Evolutionary conservation across 1,140 invertebrate genomes (phyloP), one percentile per base, ranked within the genome.

Genomic region (Elymnias hypermnestra): DNA sequence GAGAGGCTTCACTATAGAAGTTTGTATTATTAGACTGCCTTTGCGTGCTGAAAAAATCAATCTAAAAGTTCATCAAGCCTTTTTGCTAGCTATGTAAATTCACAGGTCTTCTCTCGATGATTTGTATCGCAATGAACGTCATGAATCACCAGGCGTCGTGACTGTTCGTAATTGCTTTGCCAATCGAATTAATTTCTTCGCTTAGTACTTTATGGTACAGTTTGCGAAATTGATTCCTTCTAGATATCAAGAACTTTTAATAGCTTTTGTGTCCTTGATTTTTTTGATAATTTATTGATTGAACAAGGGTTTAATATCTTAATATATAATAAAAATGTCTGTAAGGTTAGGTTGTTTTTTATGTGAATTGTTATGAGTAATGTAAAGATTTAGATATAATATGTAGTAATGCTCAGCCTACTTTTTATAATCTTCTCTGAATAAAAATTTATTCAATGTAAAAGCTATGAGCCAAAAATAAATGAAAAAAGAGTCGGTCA

Each of bases 101-200:
- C 59, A 63, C 63, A 63, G 60, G 64, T 72, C 66, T 57, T 31
- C 38, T 42, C 36, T 38, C 35, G 45, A 72, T 77, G 70, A 77
- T 72, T 74, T 76, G 76, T 64, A 50, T 58, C 42, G 57, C 61
- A 72, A 70, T 68, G 70, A 72, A 60, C 48, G 53, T 63, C 68
- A 68, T 82, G 77, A 82, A 82, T 82, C 71, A 77, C 49, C 54
- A 47, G 53, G 56, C 69, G 51, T 78, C 78, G 78, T 83, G 78
- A 83, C 75, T 53, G 58, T 51, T 52, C 57, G 72, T 83, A 83
- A 83, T 83, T 83, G 78, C 72, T 64, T 71, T 57, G 67, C 68
- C 72, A 71, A 72, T 79, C 73, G 75, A 78, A 78, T 83, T 79
- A 75, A 77, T 74, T 69, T 66, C 73, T 75, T 67, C 65, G 63